Base-by-base conservation (phyloP, 2,888 invertebrate genomes). In the Erebia palarica region DNA sequence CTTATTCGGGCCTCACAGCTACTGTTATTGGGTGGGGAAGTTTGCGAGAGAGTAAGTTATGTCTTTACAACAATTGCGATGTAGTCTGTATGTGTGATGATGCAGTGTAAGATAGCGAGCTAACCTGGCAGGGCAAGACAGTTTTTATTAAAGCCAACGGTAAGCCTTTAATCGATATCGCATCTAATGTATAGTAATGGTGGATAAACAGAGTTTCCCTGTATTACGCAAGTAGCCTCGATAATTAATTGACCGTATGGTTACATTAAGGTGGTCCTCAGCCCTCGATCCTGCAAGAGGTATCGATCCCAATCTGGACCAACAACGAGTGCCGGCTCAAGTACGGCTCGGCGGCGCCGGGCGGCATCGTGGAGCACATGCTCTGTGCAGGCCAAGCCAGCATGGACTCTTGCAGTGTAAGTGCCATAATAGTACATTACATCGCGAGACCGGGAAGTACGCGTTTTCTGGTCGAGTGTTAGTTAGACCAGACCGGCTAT, bases 1-100 rank as follows among this genome's bases (percentile, higher is more conserved):
- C 94, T 1, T 97, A 96, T 82, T 93, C 95, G 51, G 97, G 97
- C 1, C 94, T 94, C 76, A 93, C 94, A 13, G 97, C 95, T 1
- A 97, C 97, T 0, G 97, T 98, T 4, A 96, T 97, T 71, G 98
- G 98, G 58, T 98, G 98, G 98, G 98, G 97, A 63, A 97, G 97
- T 81, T 91, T 97, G 75, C 91, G 95, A 81, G 97, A 97, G 88
- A 96, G 96, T 96, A 83, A 93, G 94, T 88, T 53, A 47, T 63
- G 14, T 51, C 4, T 21, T 42, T n/a, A 42, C 18, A 18, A 4
- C 57, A 9, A n/a, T 53, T n/a, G 13, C 47, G 3, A 47, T 10
- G 1, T 47, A 11, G 3, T 13, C 47, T 13, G 0, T 11, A 13
- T 47, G 47, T 47, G 47, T 47, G 47, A 47, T 13, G 47, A 47